Conservation (phyloP, 2,888 invertebrate species). For the Bugulina stolonifera region DNA sequence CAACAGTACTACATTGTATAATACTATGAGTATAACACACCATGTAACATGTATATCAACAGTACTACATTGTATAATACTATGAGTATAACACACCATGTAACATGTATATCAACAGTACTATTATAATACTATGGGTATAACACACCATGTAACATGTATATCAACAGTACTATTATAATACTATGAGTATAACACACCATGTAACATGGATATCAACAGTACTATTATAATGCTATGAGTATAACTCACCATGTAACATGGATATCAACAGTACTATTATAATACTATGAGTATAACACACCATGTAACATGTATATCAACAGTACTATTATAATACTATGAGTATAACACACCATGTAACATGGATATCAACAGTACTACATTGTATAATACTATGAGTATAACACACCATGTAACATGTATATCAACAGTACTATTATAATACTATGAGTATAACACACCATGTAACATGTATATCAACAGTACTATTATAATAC, state of each 20-base stretch:
- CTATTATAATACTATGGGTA: background rate
- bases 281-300: background rate
- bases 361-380: background rate
- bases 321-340: background rate
- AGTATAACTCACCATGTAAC: background rate
- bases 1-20: too few species aligned
- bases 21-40: too few species aligned
- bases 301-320: background rate
- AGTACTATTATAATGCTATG: background rate
- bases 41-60: too few species aligned
- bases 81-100: background rate
- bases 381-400: background rate
- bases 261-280: background rate
- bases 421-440: background rate
- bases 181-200: background rate
- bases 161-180: background rate
- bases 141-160: background rate
- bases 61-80: too few species aligned
- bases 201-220: background rate
- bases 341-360: background rate
- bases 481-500: background rate
- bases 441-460: background rate
- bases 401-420: background rate
- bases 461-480: background rate
- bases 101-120: background rate